Evolutionary conservation across 1,140 invertebrate species (phyloP).

Genomic region (Calephelis nemesis): DNA sequence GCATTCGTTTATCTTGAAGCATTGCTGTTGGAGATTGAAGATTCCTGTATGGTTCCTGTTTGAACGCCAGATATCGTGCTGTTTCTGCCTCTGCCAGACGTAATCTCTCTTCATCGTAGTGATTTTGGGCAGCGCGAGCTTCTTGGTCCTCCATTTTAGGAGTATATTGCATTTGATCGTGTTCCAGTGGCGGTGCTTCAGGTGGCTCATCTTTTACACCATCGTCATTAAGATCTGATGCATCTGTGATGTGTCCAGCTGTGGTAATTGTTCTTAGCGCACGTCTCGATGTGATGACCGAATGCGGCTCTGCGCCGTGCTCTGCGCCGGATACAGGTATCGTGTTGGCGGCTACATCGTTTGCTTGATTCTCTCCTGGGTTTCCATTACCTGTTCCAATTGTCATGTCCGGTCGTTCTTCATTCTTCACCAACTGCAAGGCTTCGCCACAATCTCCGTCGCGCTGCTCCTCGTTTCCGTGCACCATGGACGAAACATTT

Average conservation of each 20-base stretch:
- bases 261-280: conserved; percentile 82
- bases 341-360: conserved; percentile 9
- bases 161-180: conserved; percentile 50
- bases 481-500: conserved; percentile 43
- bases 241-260: conserved; percentile 80
- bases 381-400: conserved; percentile 20
- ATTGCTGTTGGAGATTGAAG: conserved; percentile 42
- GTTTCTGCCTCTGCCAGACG: conserved; percentile 58
- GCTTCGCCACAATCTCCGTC: conserved; percentile 47
- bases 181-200: conserved; percentile 44
- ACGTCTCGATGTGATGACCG: conserved; percentile 80
- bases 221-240: conserved; percentile 61
- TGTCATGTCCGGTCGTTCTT: conserved; percentile 40
- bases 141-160: conserved; percentile 51
- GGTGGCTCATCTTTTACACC: conserved; percentile 65
- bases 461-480: conserved; percentile 40
- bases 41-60: conserved; percentile 53
- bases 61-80: conserved; percentile 62
- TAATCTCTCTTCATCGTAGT: conserved; percentile 63
- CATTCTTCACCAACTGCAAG: conserved; percentile 61
- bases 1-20: conserved; percentile 38
- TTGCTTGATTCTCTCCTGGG: conserved; percentile 16
- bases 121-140: conserved; percentile 32
- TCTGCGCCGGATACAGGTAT: conserved; percentile 22
- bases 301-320: conserved; percentile 38